A percentile compares a stretch with the other conserved stretches of the same genome.
These are phyloP conservation scores for Hirudo medicinalis DNA, from an alignment of 1,140 invertebrate genomes.

Conservation along the genomic window DNA sequence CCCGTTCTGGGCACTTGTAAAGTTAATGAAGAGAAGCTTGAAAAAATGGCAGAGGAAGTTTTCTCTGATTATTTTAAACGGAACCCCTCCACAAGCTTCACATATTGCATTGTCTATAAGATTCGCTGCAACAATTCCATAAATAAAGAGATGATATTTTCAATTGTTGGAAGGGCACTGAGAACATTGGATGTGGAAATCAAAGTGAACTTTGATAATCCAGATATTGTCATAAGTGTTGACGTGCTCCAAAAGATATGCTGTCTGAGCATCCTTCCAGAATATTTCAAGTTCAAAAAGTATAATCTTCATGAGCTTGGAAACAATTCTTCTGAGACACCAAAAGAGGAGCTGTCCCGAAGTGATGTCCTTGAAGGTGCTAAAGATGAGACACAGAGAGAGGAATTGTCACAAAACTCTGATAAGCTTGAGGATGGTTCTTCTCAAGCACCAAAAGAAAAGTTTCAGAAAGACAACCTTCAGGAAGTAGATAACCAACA, in stretches of 20 bases:
- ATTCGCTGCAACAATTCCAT: slow-evolving; percentile 60
- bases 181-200: slow-evolving; percentile 28
- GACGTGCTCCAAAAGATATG: slow-evolving; percentile 36
- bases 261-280: slow-evolving; percentile 36
- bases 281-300: slow-evolving; percentile 36
- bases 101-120: slow-evolving; percentile 65
- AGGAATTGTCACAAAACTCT: no score
- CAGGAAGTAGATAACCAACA: no score
- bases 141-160: slow-evolving; percentile 46
- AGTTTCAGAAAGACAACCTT: no score
- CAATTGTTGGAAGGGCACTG: slow-evolving; percentile 28
- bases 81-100: slow-evolving; percentile 45
- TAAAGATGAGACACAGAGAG: no score
- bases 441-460: background rate
- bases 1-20: slow-evolving; percentile 68
- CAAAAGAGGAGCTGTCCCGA: no score
- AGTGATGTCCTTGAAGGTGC: no score
- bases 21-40: slow-evolving; percentile 60
- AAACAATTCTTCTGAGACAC: no score
- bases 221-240: slow-evolving; percentile 34
- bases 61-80: slow-evolving; percentile 58
- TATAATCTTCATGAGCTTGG: slow-evolving; percentile 37
- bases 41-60: slow-evolving; percentile 49
- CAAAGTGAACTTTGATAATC: slow-evolving; percentile 30
- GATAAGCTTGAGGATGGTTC: no score